phyloP scores from a whole-genome alignment of 2,113 vertebrate species.

The Phyllostomus hastatus region DNA sequence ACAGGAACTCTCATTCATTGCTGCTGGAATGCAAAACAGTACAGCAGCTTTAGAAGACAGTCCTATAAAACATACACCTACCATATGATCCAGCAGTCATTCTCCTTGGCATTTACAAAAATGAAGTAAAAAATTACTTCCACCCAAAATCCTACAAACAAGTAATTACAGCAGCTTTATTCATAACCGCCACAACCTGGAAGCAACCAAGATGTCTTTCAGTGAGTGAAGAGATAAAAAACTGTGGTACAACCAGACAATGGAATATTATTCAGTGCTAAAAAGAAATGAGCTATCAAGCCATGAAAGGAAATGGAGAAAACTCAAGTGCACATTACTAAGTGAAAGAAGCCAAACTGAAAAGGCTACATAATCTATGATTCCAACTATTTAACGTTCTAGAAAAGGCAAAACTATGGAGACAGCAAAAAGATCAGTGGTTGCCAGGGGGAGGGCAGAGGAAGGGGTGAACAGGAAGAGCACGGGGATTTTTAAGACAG shows the following conservation, averaged over 20 bases:
- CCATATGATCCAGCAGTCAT: neutral
- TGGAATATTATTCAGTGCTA: neutral
- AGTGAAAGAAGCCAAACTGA: neutral
- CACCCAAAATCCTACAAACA: neutral
- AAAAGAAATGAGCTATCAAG: neutral
- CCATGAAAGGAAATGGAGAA: neutral
- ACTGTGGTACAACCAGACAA: neutral
- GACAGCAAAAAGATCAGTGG: neutral
- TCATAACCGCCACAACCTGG: neutral
- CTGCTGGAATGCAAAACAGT: neutral
- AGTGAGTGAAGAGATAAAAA: neutral
- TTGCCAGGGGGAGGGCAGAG: neutral
- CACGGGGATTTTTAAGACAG: neutral
- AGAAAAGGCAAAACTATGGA: neutral
- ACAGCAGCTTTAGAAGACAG: neutral
- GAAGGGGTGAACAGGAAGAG: neutral
- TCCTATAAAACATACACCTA: neutral
- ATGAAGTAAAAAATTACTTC: neutral
- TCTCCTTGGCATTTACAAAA: constrained; percentile 4
- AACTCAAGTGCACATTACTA: neutral
- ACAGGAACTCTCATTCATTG: neutral
- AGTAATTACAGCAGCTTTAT: constrained; percentile 15
- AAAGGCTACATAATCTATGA: neutral
- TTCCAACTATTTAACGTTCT: neutral
- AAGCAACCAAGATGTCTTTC: neutral